Base-by-base conservation (phyloP, 1,140 invertebrate genomes). In the Procambarus virginalis region DNA sequence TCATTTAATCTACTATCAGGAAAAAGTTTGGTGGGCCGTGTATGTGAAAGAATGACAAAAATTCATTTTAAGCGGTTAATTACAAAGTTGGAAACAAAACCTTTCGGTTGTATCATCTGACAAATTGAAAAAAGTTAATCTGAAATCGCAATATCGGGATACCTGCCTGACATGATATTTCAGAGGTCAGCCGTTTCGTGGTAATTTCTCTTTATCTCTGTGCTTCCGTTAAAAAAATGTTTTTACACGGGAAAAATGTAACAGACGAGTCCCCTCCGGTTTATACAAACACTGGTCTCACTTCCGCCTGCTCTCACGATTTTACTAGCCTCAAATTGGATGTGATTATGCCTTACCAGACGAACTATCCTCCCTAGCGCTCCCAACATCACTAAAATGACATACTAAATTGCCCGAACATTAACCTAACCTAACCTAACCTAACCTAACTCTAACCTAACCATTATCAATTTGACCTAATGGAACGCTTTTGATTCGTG, bases 41-140 rank as follows among this genome's bases (percentile, higher is more conserved):
- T 73, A 73, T 34, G 68, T 73, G 68, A 73, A 73, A 73, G 68
- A 34, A 73, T 73, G 22, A 34, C 68, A 73, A 73, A 73, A 73
- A 34, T 73, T 73, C 68, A 73, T 73, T 73, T 73, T 73, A 73
- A 34, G 22, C 68, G n/a, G 4, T 22, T 73, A 73, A 73, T 73
- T 73, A 73, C 68, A 73, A 73, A 73, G 68, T 73, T 73, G 2
- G 68, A 20, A 73, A 73, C 68, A 73, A 73, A 73, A 22, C 68
- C 68, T 73, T 73, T 73, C 68, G 34, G 6, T 22, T 73, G 22
- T 8, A 73, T 73, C 68, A 73, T 73, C 68, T n/a, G 68, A 73
- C 68, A 73, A 73, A 73, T 73, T 73, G 68, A 73, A 73, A 73
- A 73, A 73, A 73, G 22, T 34, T 34, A 73, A 73, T 73, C 2